Base-by-base conservation (phyloP, 1,140 invertebrate species). In the Calliopsis andreniformis region DNA sequence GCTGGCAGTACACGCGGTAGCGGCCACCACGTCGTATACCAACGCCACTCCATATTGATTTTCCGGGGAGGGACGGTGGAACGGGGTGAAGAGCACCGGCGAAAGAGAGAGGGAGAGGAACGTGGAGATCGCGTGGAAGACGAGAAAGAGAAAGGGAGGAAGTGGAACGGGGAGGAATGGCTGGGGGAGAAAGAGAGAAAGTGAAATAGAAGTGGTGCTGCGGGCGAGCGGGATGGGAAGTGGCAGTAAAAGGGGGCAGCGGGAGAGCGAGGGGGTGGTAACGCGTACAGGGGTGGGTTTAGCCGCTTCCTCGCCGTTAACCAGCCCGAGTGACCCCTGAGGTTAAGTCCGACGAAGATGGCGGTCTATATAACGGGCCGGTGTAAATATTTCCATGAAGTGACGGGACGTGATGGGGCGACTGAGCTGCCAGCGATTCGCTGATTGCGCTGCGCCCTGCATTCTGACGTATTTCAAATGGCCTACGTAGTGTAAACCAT, bases 41-140 rank as follows among this genome's bases (percentile, higher is more conserved):
- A 75, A 83, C 83, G 76, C 81, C 75, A 89, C 88, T 87, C 87
- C 87, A 91, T 90, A 91, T 91, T 91, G 89, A 91, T 91, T 91
- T 90, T 91, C 87, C 80, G 82, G 79, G 56, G 82, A 42, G 20
- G 30, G 62, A n/a, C n/a, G 43, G 43, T 30, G 71, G 51, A 45
- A 64, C 62, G 67, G 76, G 56, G 76, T 62, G 55, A 58, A 63
- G 58, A 79, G 70, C 62, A 55, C 25, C 35, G 30, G 28, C 28
- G 59, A 56, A 45, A 68, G 62, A 72, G 42, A 59, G 68, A 67
- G 32, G 53, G 25, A 28, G 8, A 49, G 32, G 53, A n/a, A 28
- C 4, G 42, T 5, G 10, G 45, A 56, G 47, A 28, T 20, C 58
- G 68, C 51, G 18, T 20, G 67, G 64, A 70, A 58, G 25, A 53